Base-by-base conservation (phyloP, 2,888 invertebrate species). In the Dryobotodes eremita region DNA sequence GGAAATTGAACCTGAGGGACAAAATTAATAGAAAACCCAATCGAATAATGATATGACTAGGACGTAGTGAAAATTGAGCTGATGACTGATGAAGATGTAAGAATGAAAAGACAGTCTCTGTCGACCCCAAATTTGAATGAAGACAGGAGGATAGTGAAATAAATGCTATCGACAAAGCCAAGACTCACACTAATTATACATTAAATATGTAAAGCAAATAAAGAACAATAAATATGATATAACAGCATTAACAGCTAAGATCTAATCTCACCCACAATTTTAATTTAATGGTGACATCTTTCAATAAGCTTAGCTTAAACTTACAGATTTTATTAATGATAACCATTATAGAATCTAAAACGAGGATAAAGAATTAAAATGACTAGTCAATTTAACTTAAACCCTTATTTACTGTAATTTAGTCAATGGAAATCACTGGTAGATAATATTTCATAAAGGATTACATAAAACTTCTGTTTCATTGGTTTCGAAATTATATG, bases 331-430 rank as follows among this genome's bases (percentile, higher is more conserved):
- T 69, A 55, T 69, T 26, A 71, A 62, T 62, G 26, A 36, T 5
- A 66, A 48, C 46, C 20, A n/a, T 65, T 48, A 11, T 70, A 26
- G 0, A 70, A 73, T 46, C 31, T 55, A 31, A 70, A 5, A 50
- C 42, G 31, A 42, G 4, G 2, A 59, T 61, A 62, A 15, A 26
- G 5, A 59, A 17, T 48, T 50, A 42, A 50, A 72, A 66, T 0
- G 8, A 10, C 55, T 55, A 26, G 1, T 73, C 1, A 59, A 26
- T 73, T 73, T 46, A 55, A 42, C 23, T 48, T 42, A 23, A 61
- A 84, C 20, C n/a, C 46, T 68, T 73, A 82, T 70, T 84, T 68
- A 70, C n/a, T 65, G 53, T 71, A 23, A 62, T 68, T 68, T 48
- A 23, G 23, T 48, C 7, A 23, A 71, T 59, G 59, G 50, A 46